Evolutionary conservation across 2,113 vertebrate genomes (phyloP).

Genomic region (Aldabrachelys gigantea): DNA sequence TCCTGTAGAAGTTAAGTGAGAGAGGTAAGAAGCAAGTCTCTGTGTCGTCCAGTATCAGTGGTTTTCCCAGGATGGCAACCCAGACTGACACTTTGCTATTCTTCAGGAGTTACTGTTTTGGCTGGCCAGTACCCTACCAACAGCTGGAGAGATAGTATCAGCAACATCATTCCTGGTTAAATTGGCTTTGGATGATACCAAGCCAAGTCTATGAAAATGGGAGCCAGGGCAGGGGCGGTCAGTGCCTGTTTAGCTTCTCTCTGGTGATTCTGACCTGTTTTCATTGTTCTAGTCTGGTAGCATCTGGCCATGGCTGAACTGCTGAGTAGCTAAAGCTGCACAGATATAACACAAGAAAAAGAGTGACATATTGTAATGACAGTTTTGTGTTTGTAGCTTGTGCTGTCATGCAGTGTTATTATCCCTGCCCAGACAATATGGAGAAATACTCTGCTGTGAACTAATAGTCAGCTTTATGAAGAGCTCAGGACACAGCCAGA

Average conservation of each 20-base stretch:
- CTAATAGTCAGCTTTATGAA: not conserved
- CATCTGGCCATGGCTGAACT: not conserved
- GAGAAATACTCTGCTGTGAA: rapidly evolving
- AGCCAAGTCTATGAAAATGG: conserved; percentile 6
- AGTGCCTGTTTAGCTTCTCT: conserved; percentile 13
- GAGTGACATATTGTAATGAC: rapidly evolving
- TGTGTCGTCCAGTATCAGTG: not conserved
- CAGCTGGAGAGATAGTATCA: conserved; percentile 31
- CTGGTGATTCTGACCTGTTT: conserved; percentile 51
- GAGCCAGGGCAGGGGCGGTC: not conserved
- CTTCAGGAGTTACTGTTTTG: conserved; percentile 21
- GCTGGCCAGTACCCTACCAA: conserved; percentile 15
- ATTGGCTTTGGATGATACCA: conserved; percentile 14
- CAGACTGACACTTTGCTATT: not conserved
- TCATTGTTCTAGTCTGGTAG: not conserved
- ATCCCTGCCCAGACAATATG: not conserved
- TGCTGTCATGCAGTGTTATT: not conserved
- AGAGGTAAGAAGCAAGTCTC: not conserved
- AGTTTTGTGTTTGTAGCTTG: conserved; percentile 30
- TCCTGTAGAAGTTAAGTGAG: conserved; percentile 7
- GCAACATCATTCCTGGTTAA: conserved; percentile 36
- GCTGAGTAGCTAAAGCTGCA: not conserved
- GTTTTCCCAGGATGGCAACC: conserved; percentile 4
- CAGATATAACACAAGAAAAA: not conserved
- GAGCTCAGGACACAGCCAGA: not conserved